Percentiles rank a stretch among this genome's conserved stretches.
Evolutionary conservation across 2,113 vertebrate genomes (phyloP).

Genomic region (Phalacrocorax aristotelis): DNA sequence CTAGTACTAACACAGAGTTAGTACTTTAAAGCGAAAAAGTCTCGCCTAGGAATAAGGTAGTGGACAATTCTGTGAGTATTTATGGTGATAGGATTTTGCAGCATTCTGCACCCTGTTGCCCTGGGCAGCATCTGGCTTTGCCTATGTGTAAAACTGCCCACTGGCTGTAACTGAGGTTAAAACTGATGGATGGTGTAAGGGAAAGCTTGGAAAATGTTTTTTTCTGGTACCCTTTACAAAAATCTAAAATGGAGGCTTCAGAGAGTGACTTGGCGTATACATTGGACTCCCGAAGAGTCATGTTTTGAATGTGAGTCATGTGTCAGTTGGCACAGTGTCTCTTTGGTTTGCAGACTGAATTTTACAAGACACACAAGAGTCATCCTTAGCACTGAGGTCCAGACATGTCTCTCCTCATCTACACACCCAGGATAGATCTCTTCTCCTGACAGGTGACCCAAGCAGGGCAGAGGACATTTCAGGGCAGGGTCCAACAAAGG

Average conservation of each 20-base stretch:
- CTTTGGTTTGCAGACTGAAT: neutral
- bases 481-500: neutral
- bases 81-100: neutral
- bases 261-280: accelerated
- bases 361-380: neutral
- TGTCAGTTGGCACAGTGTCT: accelerated
- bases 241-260: neutral
- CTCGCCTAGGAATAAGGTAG: neutral
- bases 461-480: neutral
- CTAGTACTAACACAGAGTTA: neutral
- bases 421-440: accelerated
- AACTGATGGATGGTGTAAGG: neutral
- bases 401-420: neutral
- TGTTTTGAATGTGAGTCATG: neutral
- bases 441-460: neutral
- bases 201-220: neutral
- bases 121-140: neutral
- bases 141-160: neutral
- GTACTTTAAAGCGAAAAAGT: neutral
- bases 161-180: neutral
- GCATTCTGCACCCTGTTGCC: neutral
- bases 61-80: neutral
- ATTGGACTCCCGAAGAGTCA: neutral
- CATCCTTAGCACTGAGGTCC: neutral
- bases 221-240: neutral